Evolutionary conservation across 2,888 invertebrate genomes (phyloP), one percentile per base, ranked within the genome.

Genomic region (Sarcophaga subvicina): DNA sequence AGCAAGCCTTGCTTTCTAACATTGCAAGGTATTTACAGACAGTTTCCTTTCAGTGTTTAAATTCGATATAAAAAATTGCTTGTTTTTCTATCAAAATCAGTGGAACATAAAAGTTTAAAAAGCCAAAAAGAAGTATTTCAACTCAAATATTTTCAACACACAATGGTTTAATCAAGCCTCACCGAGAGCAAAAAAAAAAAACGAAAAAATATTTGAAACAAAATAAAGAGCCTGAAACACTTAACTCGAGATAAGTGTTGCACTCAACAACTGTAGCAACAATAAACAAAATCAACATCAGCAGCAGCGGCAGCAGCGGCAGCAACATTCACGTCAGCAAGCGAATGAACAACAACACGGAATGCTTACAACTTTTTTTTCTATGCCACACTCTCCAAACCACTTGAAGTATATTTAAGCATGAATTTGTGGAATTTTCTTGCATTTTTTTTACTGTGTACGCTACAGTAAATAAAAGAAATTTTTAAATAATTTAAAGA

Each of bases 111-210:
- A 70, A 73, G 62, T n/a, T 59, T 67, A 54, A 49, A 62, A 63
- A 71, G 10, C 37, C 59, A 69, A 73, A 54, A 54, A 54, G 66
- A 71, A 80, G 83, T 81, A 75, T 81, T 84, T 84, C 72, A 87
- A 84, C 83, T 87, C 84, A 87, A 54, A 84, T 81, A 87, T 81
- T 84, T 79, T 80, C 45, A 83, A 71, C 70, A 87, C 75, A 84
- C 87, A 87, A 87, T 87, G 80, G 87, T 76, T 84, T 84, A 87
- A 87, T 87, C 87, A 87, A 84, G 87, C 87, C 64, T 78, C 77
- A 22, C 77, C 80, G 5, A 78, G 75, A 75, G 45, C 73, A 72
- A 47, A 59, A 70, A 59, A 70, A 63, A 4, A 14, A 12, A 62
- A 63, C 49, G 20, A 14, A 66, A 77, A 77, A 78, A 37, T 37